Evolutionary conservation across 2,113 vertebrate species (phyloP), one percentile per base, ranked within the genome.

Genomic region (Cygnus buccinator): DNA sequence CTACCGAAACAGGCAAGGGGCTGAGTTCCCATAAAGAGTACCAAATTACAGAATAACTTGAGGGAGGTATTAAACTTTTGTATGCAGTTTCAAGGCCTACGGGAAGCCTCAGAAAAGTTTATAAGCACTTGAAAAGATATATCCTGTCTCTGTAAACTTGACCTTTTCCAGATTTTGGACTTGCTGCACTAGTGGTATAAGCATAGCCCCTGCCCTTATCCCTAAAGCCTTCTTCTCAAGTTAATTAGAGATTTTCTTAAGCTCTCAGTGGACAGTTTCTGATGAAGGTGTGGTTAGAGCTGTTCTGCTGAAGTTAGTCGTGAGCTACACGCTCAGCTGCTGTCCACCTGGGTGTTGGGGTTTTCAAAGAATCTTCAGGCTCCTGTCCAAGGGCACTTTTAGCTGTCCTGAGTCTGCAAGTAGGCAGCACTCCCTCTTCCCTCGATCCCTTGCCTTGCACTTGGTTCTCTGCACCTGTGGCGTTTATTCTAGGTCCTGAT

Each of bases 401-500:
- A 70, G 44, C 67, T 93, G 67, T 83, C 50, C 37, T 83, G 22
- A 2, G 0, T 73, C 57, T 93, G n/a, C n/a, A 59, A 59, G 41
- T 54, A 87, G 73, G 48, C 94, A 83, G 59, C 50, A 59, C 25
- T 14, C 44, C 81, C 0, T 0, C 26, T 78, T 92, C 28, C 73
- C 55, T 52, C 70, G 90, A 37, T 25, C 33, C 48, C 21, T 93
- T 87, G 54, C 81, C 44, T 92, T 88, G 87, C 78, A 33, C 82
- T 66, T 91, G 95, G 84, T 94, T 96, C 46, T 96, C 75, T 97
- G 95, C 90, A 90, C 94, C 62, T 94, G 55, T 94, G 82, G 75
- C 92, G 71, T 97, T 95, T 96, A 72, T 96, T 94, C 83, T 76
- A 97, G 96, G 94, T 97, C 54, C 76, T 76, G 84, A n/a, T 85